phyloP scores from a whole-genome alignment of 2,113 vertebrate genomes.

The Daphoenositta chrysoptera region DNA sequence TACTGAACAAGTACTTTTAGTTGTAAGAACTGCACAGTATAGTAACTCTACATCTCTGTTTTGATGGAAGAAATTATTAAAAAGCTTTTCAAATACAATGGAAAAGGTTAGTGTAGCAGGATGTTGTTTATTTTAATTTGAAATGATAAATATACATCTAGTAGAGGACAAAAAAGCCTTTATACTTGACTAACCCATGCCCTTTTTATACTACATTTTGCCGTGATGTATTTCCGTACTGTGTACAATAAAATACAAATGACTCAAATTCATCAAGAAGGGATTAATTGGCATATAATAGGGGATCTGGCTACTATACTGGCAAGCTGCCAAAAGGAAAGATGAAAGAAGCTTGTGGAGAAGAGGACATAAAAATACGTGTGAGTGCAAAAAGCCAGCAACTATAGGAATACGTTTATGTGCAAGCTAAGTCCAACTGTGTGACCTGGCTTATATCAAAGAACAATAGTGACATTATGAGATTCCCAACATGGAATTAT shows the following conservation, averaged over 20 bases:
- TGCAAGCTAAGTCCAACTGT: background rate
- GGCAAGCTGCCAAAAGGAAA: constrained; percentile 37
- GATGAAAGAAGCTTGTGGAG: constrained; percentile 16
- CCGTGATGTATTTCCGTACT: constrained; percentile 30
- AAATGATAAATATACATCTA: constrained; percentile 5
- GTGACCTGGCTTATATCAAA: background rate
- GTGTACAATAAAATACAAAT: constrained; percentile 48
- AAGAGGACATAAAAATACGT: background rate
- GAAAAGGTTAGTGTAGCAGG: background rate
- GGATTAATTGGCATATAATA: constrained; percentile 61
- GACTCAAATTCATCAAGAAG: constrained; percentile 57
- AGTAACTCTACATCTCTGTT: background rate
- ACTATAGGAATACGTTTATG: background rate
- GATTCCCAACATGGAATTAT: background rate
- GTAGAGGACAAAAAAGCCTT: constrained; percentile 36
- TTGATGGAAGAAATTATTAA: background rate
- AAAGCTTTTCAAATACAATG: background rate
- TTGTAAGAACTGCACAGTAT: background rate
- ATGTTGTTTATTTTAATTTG: constrained; percentile 23
- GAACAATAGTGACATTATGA: background rate
- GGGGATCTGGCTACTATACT: constrained; percentile 22
- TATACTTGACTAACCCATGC: constrained; percentile 45
- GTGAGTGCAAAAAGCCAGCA: background rate
- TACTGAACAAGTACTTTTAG: background rate
- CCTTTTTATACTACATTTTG: constrained; percentile 24